Conservation (phyloP, 2,797 vertebrate species). For the Betta splendens region DNA sequence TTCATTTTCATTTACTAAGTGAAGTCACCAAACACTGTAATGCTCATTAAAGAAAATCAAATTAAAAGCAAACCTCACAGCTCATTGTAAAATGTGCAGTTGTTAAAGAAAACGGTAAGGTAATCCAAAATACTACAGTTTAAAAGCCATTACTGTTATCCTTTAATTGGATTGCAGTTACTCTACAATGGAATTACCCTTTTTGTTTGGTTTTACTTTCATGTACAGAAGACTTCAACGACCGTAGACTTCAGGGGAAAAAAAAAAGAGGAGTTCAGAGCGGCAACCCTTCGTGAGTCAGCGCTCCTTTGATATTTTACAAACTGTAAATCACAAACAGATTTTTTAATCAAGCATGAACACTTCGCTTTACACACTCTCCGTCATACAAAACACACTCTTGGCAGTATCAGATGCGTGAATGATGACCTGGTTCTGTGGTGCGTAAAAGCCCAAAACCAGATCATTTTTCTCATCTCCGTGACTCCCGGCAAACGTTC, state of each 20-base stretch:
- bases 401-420: conserved; percentile 78
- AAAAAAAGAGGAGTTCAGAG: conserved; percentile 50
- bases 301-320: conserved; percentile 69
- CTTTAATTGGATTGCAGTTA: conserved; percentile 75
- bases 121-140: conserved; percentile 78
- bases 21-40: conserved; percentile 82
- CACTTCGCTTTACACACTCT: conserved; percentile 63
- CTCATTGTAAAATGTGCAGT: conserved; percentile 77
- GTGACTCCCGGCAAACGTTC: conserved; percentile 50
- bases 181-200: conserved; percentile 78
- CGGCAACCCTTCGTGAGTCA: conserved; percentile 25
- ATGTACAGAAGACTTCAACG: conserved; percentile 74
- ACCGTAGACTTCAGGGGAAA: conserved; percentile 68
- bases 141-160: conserved; percentile 80
- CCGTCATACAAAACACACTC: conserved; percentile 72
- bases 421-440: conserved; percentile 63
- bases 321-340: conserved; percentile 64
- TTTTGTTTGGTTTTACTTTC: conserved; percentile 75
- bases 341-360: conserved; percentile 44
- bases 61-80: conserved; percentile 76
- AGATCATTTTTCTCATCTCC: conserved; percentile 61
- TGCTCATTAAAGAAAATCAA: conserved; percentile 73
- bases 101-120: conserved; percentile 72
- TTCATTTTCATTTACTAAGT: conserved; percentile 76
- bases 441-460: conserved; percentile 48